Evolutionary conservation across 92 coral and sea anemone species (phyloP).

Genomic region (Scolanthus callimorphus): DNA sequence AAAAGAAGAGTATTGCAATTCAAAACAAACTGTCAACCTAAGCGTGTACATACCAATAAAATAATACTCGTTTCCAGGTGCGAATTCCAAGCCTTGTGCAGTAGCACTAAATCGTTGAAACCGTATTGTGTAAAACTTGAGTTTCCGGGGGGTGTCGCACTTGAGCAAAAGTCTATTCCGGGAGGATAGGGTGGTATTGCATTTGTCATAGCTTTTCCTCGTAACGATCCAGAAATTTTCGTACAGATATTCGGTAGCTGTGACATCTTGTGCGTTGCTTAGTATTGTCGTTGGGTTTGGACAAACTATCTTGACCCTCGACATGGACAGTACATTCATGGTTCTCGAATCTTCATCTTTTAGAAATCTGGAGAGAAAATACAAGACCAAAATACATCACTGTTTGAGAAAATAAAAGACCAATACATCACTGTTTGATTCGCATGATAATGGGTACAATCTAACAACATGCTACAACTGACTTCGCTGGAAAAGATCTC

Average conservation of each 20-base stretch:
- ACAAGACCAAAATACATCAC: too few relatives aligned
- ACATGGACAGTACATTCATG: constrained; percentile 40
- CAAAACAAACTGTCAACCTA: neutral
- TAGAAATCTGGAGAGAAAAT: constrained; percentile 29
- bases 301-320: constrained; percentile 49
- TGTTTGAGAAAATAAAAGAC: too few relatives aligned
- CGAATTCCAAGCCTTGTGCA: constrained; percentile 38
- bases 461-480: too few relatives aligned
- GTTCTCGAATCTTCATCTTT: constrained; percentile 11
- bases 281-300: constrained; percentile 51
- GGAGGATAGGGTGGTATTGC: constrained; percentile 36
- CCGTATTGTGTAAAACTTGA: constrained; percentile 48
- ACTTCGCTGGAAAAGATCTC: too few relatives aligned
- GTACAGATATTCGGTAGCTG: constrained; percentile 42
- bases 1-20: too few relatives aligned
- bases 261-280: constrained; percentile 19
- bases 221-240: constrained; percentile 67
- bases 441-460: too few relatives aligned
- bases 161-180: constrained; percentile 37
- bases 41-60: constrained; percentile 44
- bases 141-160: constrained; percentile 51
- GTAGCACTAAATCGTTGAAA: constrained; percentile 61
- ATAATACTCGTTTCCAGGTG: constrained; percentile 51
- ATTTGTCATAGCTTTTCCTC: constrained; percentile 42
- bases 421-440: too few relatives aligned